A percentile compares a stretch with the other conserved stretches of the same genome.
Evolutionary conservation across 2,888 invertebrate species (phyloP).

Genomic region (Ashinkailepas kermadecensis): DNA sequence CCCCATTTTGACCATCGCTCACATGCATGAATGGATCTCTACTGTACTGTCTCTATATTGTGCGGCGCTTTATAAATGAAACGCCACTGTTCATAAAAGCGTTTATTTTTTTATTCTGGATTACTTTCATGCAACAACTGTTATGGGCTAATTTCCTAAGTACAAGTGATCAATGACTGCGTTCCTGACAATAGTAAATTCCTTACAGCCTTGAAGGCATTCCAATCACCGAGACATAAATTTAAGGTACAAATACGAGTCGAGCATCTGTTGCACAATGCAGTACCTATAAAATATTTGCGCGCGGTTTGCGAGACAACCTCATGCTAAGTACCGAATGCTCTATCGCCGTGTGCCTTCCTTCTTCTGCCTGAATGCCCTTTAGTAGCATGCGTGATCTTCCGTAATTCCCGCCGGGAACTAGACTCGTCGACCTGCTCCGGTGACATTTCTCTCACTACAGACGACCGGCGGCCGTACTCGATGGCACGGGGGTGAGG

Average conservation of each 20-base stretch:
- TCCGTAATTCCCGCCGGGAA: too few relatives aligned
- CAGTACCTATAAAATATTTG: not conserved
- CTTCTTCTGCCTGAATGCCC: not conserved
- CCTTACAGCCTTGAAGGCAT: not conserved
- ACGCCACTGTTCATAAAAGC: not conserved
- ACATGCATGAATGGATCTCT: not conserved
- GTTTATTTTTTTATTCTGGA: conserved; percentile 1
- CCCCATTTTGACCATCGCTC: not conserved
- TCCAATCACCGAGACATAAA: not conserved
- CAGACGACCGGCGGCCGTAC: not conserved
- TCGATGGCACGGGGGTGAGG: not conserved
- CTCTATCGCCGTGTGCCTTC: not conserved
- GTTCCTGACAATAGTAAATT: not conserved
- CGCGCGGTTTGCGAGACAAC: too few relatives aligned
- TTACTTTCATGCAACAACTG: not conserved
- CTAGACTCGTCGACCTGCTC: too few relatives aligned
- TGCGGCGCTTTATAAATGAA: not conserved
- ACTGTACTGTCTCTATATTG: not conserved
- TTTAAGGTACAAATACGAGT: not conserved
- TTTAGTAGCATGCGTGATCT: too few relatives aligned
- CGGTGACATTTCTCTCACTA: too few relatives aligned
- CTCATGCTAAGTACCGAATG: too few relatives aligned
- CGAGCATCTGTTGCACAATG: not conserved
- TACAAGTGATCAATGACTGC: not conserved
- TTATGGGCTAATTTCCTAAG: conserved; percentile 3